phyloP scores from a whole-genome alignment of 2,888 invertebrate genomes.

The Adineta ricciae region DNA sequence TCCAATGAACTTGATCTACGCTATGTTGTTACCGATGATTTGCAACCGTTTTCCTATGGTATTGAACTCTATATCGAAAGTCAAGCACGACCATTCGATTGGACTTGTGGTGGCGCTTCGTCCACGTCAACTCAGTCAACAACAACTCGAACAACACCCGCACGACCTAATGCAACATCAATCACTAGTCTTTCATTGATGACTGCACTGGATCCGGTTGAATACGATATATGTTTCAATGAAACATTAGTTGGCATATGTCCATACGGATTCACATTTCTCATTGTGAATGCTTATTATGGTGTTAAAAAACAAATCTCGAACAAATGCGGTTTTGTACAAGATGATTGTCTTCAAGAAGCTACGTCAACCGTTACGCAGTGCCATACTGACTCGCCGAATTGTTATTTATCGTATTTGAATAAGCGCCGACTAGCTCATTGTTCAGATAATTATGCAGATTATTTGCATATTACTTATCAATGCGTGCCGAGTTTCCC shows the following conservation, averaged over 20 bases:
- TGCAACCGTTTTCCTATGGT: background rate
- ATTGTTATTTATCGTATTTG: background rate
- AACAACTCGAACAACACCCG: background rate
- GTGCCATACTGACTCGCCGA: background rate
- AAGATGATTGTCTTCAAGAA: constrained; percentile 5
- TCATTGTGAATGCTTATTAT: background rate
- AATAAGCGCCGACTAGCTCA: background rate
- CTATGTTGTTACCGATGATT: background rate
- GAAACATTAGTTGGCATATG: background rate
- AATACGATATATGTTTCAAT: background rate
- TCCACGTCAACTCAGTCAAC: background rate
- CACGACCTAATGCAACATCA: background rate
- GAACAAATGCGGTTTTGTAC: background rate
- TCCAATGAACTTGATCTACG: background rate
- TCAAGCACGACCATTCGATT: background rate
- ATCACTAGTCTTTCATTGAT: background rate
- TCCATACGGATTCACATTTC: background rate
- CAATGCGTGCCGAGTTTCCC: constrained; percentile 27
- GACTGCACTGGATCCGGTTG: background rate
- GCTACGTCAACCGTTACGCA: background rate
- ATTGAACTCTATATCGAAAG: background rate
- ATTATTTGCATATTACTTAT: constrained; percentile 25
- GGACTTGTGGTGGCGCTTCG: background rate
- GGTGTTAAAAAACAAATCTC: background rate
- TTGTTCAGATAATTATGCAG: constrained; percentile 24